Percentiles rank a stretch among this genome's conserved stretches.
These are phyloP conservation scores for Zaprionus nigranus DNA, from an alignment of 1,140 invertebrate species.

Conservation along the genomic window DNA sequence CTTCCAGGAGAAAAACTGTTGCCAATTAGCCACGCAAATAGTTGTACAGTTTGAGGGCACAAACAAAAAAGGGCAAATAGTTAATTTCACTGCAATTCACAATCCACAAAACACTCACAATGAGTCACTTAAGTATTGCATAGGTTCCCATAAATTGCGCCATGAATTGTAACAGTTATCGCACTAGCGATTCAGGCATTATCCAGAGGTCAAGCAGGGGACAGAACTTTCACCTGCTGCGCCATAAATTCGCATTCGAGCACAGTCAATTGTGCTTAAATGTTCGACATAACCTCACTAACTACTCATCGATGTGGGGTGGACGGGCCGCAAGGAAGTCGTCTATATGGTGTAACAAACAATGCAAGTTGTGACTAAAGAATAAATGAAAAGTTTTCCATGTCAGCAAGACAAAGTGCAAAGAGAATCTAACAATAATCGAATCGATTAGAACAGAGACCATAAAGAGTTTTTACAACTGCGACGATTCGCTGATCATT, in stretches of 20 bases:
- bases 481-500: too few species aligned
- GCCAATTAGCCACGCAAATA: slow-evolving; percentile 60
- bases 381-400: neutral
- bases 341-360: neutral
- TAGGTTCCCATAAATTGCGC: slow-evolving; percentile 50
- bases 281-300: slow-evolving; percentile 29
- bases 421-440: neutral
- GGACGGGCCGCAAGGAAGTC: neutral
- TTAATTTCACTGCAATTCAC: neutral
- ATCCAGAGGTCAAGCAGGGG: neutral
- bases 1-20: slow-evolving; percentile 15
- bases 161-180: slow-evolving; percentile 27
- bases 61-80: slow-evolving; percentile 15
- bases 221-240: slow-evolving; percentile 69
- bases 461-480: too few species aligned
- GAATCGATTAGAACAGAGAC: too few species aligned
- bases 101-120: slow-evolving; percentile 5
- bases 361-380: neutral
- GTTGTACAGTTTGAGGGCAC: slow-evolving; percentile 1
- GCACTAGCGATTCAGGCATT: neutral
- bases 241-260: slow-evolving; percentile 67
- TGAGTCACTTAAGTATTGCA: slow-evolving; percentile 6
- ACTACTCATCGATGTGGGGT: slow-evolving; percentile 13
- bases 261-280: slow-evolving; percentile 71
- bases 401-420: neutral